phyloP scores from a whole-genome alignment of 2,888 invertebrate species.

The Orthonevra nobilis region DNA sequence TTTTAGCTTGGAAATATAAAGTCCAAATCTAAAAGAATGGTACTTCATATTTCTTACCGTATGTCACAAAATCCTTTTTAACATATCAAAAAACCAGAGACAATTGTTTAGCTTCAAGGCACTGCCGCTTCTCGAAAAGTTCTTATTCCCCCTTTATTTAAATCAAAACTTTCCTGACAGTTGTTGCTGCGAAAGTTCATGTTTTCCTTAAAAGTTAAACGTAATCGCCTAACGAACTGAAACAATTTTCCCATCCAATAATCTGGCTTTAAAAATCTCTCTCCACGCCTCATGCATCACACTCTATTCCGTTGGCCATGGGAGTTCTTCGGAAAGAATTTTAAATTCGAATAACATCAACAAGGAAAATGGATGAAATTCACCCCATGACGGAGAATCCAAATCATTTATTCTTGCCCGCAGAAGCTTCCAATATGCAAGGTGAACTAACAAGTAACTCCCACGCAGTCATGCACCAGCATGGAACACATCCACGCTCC shows the following conservation, averaged over 20 bases:
- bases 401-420: conserved; percentile 44
- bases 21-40: no score
- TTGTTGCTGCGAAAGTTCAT: background rate
- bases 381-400: conserved; percentile 10
- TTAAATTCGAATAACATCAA: conserved; percentile 43
- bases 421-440: conserved; percentile 53
- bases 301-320: background rate
- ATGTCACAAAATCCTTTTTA: no score
- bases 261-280: conserved; percentile 13
- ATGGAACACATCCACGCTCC: conserved; percentile 9
- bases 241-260: conserved; percentile 27
- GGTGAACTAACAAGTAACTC: conserved; percentile 50
- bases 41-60: no score
- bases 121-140: no score
- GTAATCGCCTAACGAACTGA: conserved; percentile 38
- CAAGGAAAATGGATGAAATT: conserved; percentile 20
- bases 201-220: conserved; percentile 6
- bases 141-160: no score
- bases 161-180: background rate
- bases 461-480: conserved; percentile 10
- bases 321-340: conserved; percentile 12
- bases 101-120: no score
- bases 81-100: no score
- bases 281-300: background rate
- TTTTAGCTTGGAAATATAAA: no score